Conservation (phyloP, 2,113 vertebrate species). For the Alectura lathami region DNA sequence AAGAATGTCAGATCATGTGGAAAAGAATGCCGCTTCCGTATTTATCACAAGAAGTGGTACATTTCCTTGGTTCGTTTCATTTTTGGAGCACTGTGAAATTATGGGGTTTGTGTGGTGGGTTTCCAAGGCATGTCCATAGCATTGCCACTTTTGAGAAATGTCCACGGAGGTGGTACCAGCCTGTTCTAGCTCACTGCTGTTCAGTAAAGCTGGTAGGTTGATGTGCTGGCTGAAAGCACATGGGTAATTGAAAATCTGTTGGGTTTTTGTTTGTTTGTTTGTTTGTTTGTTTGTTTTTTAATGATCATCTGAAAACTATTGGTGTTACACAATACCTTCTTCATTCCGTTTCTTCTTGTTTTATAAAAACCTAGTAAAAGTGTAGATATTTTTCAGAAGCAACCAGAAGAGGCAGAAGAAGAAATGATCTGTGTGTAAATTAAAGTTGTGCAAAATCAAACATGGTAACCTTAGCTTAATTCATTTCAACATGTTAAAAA, state of each 20-base stretch:
- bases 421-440: neutral
- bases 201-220: neutral
- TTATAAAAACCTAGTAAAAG: neutral
- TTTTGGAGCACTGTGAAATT: neutral
- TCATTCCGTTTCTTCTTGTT: neutral
- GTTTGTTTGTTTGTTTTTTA: no score
- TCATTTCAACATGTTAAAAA: neutral
- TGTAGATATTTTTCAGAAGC: neutral
- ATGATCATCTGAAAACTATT: neutral
- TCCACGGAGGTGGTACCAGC: neutral
- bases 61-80: neutral
- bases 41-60: neutral
- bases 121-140: neutral
- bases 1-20: neutral
- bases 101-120: neutral
- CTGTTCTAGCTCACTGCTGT: neutral
- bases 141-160: neutral
- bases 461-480: neutral
- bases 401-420: neutral
- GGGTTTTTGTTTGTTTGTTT: no score
- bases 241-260: neutral
- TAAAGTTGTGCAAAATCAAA: neutral
- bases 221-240: neutral
- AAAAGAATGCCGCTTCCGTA: neutral
- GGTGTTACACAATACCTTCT: neutral